Evolutionary conservation across 2,888 invertebrate species (phyloP).

Genomic region (Spilarctia lutea): DNA sequence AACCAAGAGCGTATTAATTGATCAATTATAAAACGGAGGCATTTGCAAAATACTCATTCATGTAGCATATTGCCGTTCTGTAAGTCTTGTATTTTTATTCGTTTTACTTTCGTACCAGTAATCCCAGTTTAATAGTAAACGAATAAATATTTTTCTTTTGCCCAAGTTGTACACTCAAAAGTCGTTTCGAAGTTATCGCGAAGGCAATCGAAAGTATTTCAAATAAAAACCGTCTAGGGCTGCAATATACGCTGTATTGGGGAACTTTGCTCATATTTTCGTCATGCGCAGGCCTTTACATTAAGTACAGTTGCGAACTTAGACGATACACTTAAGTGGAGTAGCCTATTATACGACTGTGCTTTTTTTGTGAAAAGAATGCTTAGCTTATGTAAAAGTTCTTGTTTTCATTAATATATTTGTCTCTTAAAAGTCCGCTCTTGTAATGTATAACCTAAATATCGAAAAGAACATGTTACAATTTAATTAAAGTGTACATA

Average conservation of each 20-base stretch:
- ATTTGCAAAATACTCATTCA: neutral
- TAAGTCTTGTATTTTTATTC: neutral
- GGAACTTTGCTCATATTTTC: slow-evolving; percentile 71
- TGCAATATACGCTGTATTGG: slow-evolving; percentile 63
- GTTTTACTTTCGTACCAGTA: neutral
- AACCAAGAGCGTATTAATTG: neutral
- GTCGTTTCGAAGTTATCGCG: slow-evolving; percentile 43
- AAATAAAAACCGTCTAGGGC: slow-evolving; percentile 52
- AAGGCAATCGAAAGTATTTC: slow-evolving; percentile 60
- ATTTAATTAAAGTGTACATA: too few relatives aligned
- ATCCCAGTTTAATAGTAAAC: slow-evolving; percentile 48
- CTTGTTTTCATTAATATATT: slow-evolving; percentile 1
- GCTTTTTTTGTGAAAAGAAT: neutral
- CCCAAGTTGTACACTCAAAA: slow-evolving; percentile 23
- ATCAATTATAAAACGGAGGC: neutral
- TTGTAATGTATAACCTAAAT: neutral
- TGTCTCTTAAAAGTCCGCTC: neutral
- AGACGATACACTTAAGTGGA: slow-evolving; percentile 26
- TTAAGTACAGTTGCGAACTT: slow-evolving; percentile 45
- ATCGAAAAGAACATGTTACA: too few relatives aligned
- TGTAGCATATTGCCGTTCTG: neutral
- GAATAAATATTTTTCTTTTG: slow-evolving; percentile 1
- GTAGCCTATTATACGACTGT: slow-evolving; percentile 17
- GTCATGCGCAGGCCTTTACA: slow-evolving; percentile 54
- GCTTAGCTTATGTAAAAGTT: neutral